Conservation (phyloP, 1,140 invertebrate genomes). For the Orchestia grillus region DNA sequence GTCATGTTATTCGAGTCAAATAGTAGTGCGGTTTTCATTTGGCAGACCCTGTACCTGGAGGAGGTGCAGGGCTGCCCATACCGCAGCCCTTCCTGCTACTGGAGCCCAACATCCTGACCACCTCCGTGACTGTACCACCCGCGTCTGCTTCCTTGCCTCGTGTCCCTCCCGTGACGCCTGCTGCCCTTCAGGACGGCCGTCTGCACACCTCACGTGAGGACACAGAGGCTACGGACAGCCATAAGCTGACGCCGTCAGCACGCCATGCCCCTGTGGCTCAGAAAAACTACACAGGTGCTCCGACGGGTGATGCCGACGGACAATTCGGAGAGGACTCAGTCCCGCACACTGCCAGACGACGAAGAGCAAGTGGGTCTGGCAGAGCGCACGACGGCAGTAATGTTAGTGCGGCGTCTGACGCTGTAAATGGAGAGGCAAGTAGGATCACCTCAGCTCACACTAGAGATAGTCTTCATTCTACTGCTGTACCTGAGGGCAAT, state of each 20-base stretch:
- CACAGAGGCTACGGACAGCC: background rate
- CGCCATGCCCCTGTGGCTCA: background rate
- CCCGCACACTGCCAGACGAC: background rate
- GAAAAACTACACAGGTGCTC: background rate
- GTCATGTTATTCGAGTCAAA: background rate
- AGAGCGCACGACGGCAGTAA: background rate
- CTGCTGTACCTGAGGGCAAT: no score
- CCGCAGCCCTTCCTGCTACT: constrained; percentile 76
- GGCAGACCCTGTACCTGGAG: constrained; percentile 82
- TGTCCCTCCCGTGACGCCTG: background rate
- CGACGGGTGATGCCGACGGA: background rate
- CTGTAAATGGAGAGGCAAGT: background rate
- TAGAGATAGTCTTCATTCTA: background rate
- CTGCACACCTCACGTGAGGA: background rate
- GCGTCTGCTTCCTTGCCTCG: constrained; percentile 70
- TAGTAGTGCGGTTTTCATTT: background rate
- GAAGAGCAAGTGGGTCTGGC: background rate
- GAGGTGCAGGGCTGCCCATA: constrained; percentile 68
- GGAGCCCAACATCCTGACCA: constrained; percentile 72
- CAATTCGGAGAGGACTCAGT: background rate
- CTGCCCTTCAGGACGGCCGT: background rate
- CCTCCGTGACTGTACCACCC: constrained; percentile 76
- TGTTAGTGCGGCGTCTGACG: background rate
- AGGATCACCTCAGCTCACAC: background rate
- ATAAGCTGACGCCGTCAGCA: background rate